These are phyloP conservation scores for Psittacula cyanocephala DNA, from an alignment of 2,113 vertebrate genomes.

Conservation along the genomic window DNA sequence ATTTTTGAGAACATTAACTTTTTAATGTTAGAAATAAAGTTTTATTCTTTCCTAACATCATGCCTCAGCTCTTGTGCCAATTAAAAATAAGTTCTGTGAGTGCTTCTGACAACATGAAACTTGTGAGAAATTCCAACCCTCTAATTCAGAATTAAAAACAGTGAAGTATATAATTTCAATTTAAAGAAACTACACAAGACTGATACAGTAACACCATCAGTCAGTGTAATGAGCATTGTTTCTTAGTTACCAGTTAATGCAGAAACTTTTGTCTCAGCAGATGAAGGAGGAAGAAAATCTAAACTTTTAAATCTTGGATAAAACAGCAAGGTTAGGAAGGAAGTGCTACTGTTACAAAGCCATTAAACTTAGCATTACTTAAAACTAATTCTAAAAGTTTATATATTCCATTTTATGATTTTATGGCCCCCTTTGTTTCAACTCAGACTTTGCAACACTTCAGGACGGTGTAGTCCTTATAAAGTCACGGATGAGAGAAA, in stretches of 20 bases:
- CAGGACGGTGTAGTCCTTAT: background rate
- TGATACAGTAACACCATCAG: background rate
- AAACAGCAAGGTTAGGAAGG: background rate
- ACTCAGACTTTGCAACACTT: background rate
- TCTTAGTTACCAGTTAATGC: background rate
- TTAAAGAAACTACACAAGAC: background rate
- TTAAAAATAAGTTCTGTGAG: background rate
- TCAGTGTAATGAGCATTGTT: background rate
- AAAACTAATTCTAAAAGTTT: too few relatives aligned
- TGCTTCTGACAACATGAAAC: background rate
- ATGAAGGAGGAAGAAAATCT: background rate
- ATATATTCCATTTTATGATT: too few relatives aligned
- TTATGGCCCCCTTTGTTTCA: too few relatives aligned
- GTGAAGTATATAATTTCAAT: background rate
- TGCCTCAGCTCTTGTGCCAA: background rate
- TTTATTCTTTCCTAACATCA: constrained; percentile 7
- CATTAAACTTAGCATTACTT: too few relatives aligned
- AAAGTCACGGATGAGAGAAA: background rate
- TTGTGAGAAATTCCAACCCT: background rate
- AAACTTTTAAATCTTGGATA: background rate
- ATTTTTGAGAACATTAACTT: constrained; percentile 43
- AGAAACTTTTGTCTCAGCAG: background rate
- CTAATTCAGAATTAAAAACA: background rate
- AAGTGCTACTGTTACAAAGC: too few relatives aligned
- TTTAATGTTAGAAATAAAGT: constrained; percentile 26